phyloP scores from a whole-genome alignment of 2,797 vertebrate genomes.

The Ciconia nigra region DNA sequence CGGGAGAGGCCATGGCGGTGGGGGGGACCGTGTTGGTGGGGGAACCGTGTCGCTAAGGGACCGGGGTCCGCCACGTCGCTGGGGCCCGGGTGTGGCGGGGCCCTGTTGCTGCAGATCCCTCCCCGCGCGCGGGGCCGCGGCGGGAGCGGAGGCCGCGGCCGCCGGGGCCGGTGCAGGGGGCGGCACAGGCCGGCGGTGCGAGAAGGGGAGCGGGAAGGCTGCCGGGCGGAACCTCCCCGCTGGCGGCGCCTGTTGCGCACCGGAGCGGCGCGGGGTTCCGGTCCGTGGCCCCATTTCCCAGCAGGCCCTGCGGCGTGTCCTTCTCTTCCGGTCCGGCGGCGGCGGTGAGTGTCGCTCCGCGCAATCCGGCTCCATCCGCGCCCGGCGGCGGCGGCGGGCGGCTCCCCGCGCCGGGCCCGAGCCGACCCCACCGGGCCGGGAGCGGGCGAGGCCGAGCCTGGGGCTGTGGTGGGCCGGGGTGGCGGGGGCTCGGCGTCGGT shows the following conservation, averaged over 20 bases:
- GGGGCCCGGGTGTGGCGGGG: background rate
- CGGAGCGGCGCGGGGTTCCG: background rate
- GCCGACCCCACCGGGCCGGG: no score
- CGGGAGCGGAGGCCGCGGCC: background rate
- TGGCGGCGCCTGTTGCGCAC: background rate
- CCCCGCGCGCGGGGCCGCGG: background rate
- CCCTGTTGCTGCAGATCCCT: no score
- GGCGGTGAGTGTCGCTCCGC: background rate
- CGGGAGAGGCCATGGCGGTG: background rate
- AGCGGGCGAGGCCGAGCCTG: background rate
- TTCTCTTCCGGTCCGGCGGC: conserved; percentile 80
- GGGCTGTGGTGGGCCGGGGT: background rate
- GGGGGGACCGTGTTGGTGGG: background rate
- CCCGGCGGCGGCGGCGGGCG: no score
- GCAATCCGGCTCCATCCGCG: background rate
- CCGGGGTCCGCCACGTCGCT: background rate
- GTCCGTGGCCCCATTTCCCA: background rate
- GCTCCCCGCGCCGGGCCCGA: fast-evolving
- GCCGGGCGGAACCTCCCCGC: background rate
- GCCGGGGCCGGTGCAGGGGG: background rate
- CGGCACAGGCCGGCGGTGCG: background rate
- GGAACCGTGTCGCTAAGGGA: fast-evolving
- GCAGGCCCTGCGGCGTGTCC: background rate
- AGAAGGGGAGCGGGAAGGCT: fast-evolving
- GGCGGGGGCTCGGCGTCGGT: no score